These are phyloP conservation scores for Scaptomyza hsui DNA, from an alignment of 1,140 invertebrate genomes.

Conservation along the genomic window DNA sequence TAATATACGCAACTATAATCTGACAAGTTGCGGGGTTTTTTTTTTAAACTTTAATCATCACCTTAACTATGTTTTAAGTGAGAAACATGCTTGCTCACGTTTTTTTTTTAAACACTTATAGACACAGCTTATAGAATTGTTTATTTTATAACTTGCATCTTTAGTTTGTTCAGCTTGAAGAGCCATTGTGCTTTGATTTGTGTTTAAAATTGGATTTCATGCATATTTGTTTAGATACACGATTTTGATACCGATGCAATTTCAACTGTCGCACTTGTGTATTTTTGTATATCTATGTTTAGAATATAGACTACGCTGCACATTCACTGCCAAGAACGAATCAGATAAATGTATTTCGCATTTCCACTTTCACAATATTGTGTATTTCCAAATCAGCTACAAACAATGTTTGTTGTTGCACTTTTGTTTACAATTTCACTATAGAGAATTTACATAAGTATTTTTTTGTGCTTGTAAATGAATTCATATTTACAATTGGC, in stretches of 20 bases:
- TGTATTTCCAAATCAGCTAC: background rate
- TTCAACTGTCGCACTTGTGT: conserved; percentile 4
- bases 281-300: conserved; percentile 12
- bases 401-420: background rate
- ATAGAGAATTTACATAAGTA: background rate
- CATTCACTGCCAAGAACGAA: conserved; percentile 35
- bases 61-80: too few relatives aligned
- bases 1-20: too few relatives aligned
- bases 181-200: background rate
- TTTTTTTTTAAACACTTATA: too few relatives aligned
- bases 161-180: too few relatives aligned
- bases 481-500: background rate
- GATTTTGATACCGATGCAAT: background rate
- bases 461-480: background rate
- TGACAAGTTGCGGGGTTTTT: too few relatives aligned
- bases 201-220: background rate
- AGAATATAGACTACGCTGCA: background rate
- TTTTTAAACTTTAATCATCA: too few relatives aligned
- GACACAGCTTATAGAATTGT: too few relatives aligned
- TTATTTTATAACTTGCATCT: too few relatives aligned
- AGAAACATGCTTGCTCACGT: too few relatives aligned
- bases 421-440: background rate
- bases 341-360: conserved; percentile 6
- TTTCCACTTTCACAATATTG: background rate
- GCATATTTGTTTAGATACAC: background rate